Conservation (phyloP, 2,113 vertebrate species). For the Rhadina sibilatrix region DNA sequence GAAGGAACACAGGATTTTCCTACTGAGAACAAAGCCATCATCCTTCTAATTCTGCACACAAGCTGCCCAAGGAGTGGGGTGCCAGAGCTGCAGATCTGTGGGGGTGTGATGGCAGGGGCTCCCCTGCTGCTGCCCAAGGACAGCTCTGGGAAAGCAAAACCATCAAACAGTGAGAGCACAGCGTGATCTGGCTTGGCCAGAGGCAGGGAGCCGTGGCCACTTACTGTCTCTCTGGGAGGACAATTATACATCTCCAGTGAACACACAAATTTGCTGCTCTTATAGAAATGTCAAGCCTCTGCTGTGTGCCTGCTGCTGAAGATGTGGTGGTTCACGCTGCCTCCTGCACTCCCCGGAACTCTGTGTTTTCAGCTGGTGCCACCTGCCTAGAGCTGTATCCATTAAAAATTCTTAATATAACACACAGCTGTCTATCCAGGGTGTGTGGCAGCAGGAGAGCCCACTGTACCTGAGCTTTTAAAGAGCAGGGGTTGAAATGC, state of each 20-base stretch:
- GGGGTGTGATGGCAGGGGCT: not conserved
- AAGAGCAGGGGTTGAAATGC: not conserved
- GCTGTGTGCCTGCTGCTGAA: not conserved
- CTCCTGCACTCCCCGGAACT: not conserved
- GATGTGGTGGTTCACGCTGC: not conserved
- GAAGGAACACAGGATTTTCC: not conserved
- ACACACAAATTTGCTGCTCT: not conserved
- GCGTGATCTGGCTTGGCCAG: rapidly evolving
- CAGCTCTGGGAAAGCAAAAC: not conserved
- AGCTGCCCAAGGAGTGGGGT: not conserved
- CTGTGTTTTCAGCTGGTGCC: not conserved
- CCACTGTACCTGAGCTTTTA: not conserved
- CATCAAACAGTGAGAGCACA: not conserved
- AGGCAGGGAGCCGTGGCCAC: not conserved
- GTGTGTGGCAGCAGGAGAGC: not conserved
- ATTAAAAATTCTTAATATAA: slow-evolving; percentile 28
- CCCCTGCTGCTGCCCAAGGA: not conserved
- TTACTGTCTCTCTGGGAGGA: not conserved
- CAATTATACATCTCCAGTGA: not conserved
- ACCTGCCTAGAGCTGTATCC: slow-evolving; percentile 16
- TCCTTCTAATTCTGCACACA: not conserved
- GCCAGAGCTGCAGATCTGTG: not conserved
- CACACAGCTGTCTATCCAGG: not conserved
- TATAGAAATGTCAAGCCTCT: slow-evolving; percentile 7
- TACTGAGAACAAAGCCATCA: not conserved